These are phyloP conservation scores for Caprella mutica DNA, from an alignment of 2,888 invertebrate species.

Conservation along the genomic window DNA sequence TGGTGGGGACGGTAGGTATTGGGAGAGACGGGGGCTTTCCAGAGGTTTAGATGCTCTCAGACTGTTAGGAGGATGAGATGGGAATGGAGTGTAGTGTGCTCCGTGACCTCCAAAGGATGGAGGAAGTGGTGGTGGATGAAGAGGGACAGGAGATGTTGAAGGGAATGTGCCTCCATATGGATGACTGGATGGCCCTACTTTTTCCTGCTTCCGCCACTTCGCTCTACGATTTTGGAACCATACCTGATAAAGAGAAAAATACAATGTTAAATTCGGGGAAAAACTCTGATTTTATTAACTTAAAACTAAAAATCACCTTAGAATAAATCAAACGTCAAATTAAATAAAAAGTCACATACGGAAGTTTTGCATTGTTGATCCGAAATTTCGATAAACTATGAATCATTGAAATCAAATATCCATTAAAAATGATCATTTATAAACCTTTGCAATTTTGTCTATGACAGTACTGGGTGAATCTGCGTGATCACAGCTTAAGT, in stretches of 20 bases:
- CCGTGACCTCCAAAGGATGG: conserved; percentile 23
- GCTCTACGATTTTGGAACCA: conserved; percentile 33
- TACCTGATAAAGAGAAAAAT: conserved; percentile 14
- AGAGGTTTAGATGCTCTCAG: conserved; percentile 8
- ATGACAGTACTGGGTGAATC: too few species aligned
- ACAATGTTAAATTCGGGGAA: background rate
- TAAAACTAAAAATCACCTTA: background rate
- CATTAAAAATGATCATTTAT: too few species aligned
- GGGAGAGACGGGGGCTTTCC: conserved; percentile 14
- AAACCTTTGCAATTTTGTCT: too few species aligned
- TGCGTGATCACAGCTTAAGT: too few species aligned
- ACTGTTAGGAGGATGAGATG: conserved; percentile 17
- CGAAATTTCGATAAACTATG: too few species aligned
- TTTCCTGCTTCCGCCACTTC: conserved; percentile 33
- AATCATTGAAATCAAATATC: too few species aligned
- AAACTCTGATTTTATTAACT: background rate
- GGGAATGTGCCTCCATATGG: conserved; percentile 26
- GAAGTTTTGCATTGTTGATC: too few species aligned
- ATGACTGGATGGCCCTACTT: conserved; percentile 29
- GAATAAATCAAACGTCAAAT: too few species aligned
- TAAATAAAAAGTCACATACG: too few species aligned
- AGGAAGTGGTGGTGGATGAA: conserved; percentile 26
- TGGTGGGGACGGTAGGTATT: conserved; percentile 10
- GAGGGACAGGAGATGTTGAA: conserved; percentile 17
- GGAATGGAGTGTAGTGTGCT: conserved; percentile 24